Evolutionary conservation across 2,113 vertebrate genomes (phyloP).

Genomic region (Petroica traversi): DNA sequence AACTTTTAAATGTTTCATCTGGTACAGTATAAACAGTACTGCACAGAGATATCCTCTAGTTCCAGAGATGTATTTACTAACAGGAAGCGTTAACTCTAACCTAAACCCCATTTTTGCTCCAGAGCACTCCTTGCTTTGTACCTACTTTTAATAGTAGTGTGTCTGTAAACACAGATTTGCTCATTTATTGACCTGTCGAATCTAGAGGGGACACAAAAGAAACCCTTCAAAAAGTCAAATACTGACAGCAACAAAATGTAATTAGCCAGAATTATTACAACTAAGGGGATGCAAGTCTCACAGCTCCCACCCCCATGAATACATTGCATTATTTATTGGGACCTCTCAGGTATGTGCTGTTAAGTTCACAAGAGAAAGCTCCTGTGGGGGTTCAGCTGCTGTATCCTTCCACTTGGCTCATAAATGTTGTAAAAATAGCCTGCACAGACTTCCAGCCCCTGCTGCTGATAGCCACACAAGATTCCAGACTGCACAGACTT

Average conservation of each 20-base stretch:
- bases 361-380: not conserved
- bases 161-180: not conserved
- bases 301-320: not conserved
- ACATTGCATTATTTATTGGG: not conserved
- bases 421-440: not conserved
- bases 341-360: not conserved
- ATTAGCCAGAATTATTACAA: not conserved
- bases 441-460: not conserved
- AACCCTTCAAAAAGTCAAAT: not conserved
- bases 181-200: not conserved
- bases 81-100: not conserved
- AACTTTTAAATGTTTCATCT: conserved; percentile 55
- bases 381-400: not conserved
- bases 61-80: conserved; percentile 13
- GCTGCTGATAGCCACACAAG: not conserved
- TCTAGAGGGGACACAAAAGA: not conserved
- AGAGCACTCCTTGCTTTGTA: not conserved
- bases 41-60: not conserved
- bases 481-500: not conserved
- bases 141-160: not conserved
- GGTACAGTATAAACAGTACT: conserved; percentile 45
- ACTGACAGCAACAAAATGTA: not conserved
- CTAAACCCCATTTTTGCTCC: not conserved
- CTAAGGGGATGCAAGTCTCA: not conserved
- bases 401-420: not conserved